phyloP scores from a whole-genome alignment of 2,797 vertebrate genomes.

The Xenentodon cancila region DNA sequence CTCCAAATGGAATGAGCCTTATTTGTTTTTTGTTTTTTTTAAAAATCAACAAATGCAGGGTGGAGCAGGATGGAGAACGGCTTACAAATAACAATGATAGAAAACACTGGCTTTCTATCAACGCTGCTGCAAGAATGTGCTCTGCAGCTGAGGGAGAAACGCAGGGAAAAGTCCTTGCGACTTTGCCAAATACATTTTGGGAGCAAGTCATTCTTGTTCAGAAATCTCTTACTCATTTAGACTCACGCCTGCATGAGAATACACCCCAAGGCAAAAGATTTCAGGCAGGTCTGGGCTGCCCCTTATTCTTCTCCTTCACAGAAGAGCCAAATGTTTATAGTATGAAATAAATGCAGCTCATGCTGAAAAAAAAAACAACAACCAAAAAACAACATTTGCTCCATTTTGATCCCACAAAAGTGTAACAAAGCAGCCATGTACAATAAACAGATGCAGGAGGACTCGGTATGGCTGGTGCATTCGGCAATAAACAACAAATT shows the following conservation, averaged over 20 bases:
- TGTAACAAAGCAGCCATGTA: conserved; percentile 15
- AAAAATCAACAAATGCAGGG: conserved; percentile 31
- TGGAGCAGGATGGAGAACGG: conserved; percentile 58
- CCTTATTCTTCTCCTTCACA: conserved; percentile 20
- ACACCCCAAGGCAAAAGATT: conserved; percentile 72
- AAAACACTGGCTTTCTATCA: conserved; percentile 45
- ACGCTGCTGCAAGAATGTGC: conserved; percentile 41
- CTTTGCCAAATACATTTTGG: conserved; percentile 68
- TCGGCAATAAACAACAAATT: conserved; percentile 21
- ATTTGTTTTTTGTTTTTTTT: background rate
- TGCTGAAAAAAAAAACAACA: no score
- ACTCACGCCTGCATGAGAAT: conserved; percentile 43
- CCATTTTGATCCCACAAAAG: conserved; percentile 16
- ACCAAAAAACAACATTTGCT: conserved; percentile 33
- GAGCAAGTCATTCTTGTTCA: conserved; percentile 68
- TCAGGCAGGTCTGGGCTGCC: conserved; percentile 77
- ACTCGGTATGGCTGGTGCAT: conserved; percentile 12
- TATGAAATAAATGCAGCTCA: conserved; percentile 53
- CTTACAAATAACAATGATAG: conserved; percentile 37
- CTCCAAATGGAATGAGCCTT: conserved; percentile 62
- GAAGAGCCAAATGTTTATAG: conserved; percentile 60
- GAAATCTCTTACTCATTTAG: conserved; percentile 67
- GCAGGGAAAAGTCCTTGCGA: conserved; percentile 69
- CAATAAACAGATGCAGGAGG: background rate
- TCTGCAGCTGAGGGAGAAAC: conserved; percentile 53